Evolutionary conservation across 1,140 invertebrate species (phyloP).

Genomic region (Drosophila navojoa): DNA sequence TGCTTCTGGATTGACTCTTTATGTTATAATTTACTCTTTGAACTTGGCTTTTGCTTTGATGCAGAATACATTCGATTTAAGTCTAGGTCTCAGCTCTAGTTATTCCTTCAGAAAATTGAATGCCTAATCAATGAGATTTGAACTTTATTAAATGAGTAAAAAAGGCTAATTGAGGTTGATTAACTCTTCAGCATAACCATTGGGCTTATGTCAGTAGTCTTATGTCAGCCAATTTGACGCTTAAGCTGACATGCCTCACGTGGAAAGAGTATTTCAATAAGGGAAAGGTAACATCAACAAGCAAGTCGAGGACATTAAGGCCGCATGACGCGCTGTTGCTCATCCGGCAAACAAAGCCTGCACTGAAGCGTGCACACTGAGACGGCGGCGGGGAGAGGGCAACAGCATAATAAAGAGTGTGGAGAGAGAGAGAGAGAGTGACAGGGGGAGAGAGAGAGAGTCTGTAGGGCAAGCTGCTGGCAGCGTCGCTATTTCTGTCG

Average conservation of each 20-base stretch:
- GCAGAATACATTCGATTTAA: too few relatives aligned
- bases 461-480: conserved; percentile 3
- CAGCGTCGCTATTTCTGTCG: conserved; percentile 36
- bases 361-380: conserved; percentile 57
- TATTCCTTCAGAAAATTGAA: too few relatives aligned
- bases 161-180: too few relatives aligned
- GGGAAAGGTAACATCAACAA: conserved; percentile 54
- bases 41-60: too few relatives aligned
- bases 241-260: not conserved
- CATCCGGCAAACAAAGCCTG: conserved; percentile 72
- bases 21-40: too few relatives aligned
- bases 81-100: too few relatives aligned
- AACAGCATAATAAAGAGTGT: too few relatives aligned
- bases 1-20: too few relatives aligned
- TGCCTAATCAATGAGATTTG: too few relatives aligned
- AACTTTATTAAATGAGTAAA: too few relatives aligned
- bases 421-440: not conserved
- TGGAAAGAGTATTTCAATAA: conserved; percentile 25
- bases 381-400: not conserved
- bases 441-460: not conserved
- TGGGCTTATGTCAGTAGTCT: too few relatives aligned
- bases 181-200: too few relatives aligned
- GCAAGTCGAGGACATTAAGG: conserved; percentile 46
- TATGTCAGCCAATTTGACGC: not conserved
- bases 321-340: conserved; percentile 47